A percentile compares a stretch with the other conserved stretches of the same genome.
Conservation (phyloP, 30 jellyfish, hydroid and myxozoan genomes). For the Sanderia malayensis region DNA sequence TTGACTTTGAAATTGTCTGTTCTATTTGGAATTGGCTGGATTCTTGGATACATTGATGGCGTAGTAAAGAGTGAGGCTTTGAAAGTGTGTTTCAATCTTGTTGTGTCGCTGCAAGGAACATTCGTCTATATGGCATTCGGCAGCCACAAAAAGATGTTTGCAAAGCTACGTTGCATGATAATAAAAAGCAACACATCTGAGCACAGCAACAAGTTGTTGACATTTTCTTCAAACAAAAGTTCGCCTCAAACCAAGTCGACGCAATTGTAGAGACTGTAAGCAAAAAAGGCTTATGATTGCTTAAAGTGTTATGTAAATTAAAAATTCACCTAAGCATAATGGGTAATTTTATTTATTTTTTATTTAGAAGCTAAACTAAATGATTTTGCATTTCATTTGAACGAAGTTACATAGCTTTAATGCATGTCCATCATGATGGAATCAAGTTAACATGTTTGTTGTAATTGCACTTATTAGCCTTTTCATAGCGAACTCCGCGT, state of each 20-base stretch:
- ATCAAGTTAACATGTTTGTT: too few species aligned
- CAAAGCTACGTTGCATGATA: not conserved
- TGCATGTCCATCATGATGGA: too few species aligned
- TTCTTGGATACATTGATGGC: slow-evolving; percentile 42
- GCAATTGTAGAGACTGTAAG: too few species aligned
- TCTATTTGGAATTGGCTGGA: slow-evolving; percentile 56
- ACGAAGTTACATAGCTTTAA: too few species aligned
- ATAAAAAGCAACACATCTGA: not conserved
- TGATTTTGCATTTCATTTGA: too few species aligned
- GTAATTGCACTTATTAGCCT: too few species aligned
- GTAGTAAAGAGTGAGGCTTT: slow-evolving; percentile 20
- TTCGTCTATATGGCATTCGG: slow-evolving; percentile 57
- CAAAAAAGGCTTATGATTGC: too few species aligned
- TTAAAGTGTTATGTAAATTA: too few species aligned
- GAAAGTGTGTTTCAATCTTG: slow-evolving; percentile 22
- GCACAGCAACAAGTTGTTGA: not conserved
- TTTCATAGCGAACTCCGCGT: too few species aligned
- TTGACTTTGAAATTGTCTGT: slow-evolving; percentile 44
- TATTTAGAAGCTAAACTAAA: too few species aligned
- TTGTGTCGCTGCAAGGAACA: slow-evolving; percentile 36
- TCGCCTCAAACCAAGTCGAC: not conserved
- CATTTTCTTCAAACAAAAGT: not conserved
- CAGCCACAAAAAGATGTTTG: slow-evolving; percentile 27
- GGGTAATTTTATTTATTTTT: too few species aligned
- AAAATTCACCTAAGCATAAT: too few species aligned